Conservation (phyloP, 2,888 invertebrate genomes). For the Drosophila imparisetae region DNA sequence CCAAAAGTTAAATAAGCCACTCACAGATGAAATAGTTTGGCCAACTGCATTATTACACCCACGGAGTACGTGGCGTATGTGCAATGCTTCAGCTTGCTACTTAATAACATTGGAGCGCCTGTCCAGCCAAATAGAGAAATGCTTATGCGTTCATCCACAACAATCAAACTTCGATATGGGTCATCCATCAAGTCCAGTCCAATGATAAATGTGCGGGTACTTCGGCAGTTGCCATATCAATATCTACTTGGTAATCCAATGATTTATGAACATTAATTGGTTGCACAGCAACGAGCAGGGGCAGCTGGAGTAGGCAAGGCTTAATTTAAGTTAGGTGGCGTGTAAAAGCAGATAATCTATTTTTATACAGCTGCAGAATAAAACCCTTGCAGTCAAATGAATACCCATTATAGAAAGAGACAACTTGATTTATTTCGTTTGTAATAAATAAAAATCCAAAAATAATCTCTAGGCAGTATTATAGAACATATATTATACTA, state of each 20-base stretch:
- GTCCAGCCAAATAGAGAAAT: slow-evolving; percentile 20
- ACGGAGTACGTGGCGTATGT: slow-evolving; percentile 33
- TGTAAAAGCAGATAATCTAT: not conserved
- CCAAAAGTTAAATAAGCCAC: slow-evolving; percentile 23
- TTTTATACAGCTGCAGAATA: not conserved
- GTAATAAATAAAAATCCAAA: not conserved
- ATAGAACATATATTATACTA: not conserved
- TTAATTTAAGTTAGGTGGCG: not conserved
- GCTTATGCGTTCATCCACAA: slow-evolving; percentile 5
- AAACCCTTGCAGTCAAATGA: not conserved
- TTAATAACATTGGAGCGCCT: slow-evolving; percentile 21
- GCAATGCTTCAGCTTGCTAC: slow-evolving; percentile 32
- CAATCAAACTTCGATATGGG: slow-evolving; percentile 12
- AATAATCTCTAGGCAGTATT: not conserved
- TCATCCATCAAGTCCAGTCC: slow-evolving; percentile 31
- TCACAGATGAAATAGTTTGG: slow-evolving; percentile 12
- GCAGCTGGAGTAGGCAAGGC: no score
- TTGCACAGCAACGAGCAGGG: not conserved
- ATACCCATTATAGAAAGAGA: not conserved
- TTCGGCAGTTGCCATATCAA: slow-evolving; percentile 2
- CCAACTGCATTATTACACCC: slow-evolving; percentile 6
- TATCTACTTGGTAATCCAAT: slow-evolving; percentile 10
- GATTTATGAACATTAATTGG: slow-evolving; percentile 27
- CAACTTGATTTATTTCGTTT: not conserved
- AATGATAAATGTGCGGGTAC: slow-evolving; percentile 18